Evolutionary conservation across 2,888 invertebrate species (phyloP).

Genomic region (Epistrophe eligans): DNA sequence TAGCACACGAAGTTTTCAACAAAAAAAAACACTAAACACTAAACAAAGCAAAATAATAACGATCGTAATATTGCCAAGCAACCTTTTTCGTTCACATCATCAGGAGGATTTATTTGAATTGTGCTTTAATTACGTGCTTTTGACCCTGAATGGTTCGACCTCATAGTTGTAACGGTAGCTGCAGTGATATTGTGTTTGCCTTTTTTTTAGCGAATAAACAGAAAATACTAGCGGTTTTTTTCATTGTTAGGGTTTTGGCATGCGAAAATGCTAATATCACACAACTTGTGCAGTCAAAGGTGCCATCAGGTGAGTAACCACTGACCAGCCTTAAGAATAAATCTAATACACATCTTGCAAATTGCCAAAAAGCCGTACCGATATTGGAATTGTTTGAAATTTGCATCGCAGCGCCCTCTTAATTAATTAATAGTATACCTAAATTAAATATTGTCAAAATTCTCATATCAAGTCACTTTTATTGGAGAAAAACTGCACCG

Average conservation of each 20-base stretch:
- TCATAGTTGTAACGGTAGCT: constrained; percentile 3
- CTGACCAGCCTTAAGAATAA: no score
- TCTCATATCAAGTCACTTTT: no score
- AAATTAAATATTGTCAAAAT: no score
- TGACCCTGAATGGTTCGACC: constrained; percentile 55
- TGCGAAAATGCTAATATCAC: neutral
- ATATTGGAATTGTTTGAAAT: no score
- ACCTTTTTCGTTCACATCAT: constrained; percentile 20
- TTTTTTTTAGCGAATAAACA: constrained; percentile 1
- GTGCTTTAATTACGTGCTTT: constrained; percentile 62
- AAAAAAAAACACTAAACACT: neutral
- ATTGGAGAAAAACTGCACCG: no score
- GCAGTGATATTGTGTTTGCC: constrained; percentile 29
- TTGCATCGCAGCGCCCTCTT: no score
- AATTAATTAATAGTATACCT: no score
- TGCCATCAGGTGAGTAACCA: neutral
- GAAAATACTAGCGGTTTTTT: neutral
- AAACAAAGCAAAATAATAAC: constrained; percentile 5
- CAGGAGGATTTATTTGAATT: constrained; percentile 55
- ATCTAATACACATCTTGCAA: no score
- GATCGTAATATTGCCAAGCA: constrained; percentile 17
- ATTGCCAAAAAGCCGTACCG: no score
- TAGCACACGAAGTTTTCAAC: constrained; percentile 33
- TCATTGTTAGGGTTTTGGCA: neutral
- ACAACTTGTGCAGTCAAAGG: neutral